These are phyloP conservation scores for Sminthurides aquaticus DNA, from an alignment of 2,888 invertebrate genomes.

Conservation along the genomic window DNA sequence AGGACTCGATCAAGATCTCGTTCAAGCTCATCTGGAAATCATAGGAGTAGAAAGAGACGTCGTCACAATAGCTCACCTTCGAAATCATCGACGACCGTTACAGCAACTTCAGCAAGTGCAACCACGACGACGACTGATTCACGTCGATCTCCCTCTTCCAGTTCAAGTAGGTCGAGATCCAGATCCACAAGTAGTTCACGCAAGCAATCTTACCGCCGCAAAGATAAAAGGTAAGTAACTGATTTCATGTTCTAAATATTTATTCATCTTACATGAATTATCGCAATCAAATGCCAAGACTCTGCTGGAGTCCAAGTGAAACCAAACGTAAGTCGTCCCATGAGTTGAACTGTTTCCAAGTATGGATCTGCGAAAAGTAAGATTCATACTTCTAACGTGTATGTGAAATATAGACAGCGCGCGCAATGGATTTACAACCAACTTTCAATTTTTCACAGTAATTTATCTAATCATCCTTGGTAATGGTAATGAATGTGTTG, in stretches of 20 bases:
- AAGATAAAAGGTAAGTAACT: not conserved
- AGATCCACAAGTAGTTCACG: constrained; percentile 19
- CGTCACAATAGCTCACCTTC: constrained; percentile 30
- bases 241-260: too few species aligned
- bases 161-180: constrained; percentile 14
- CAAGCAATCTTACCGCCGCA: not conserved
- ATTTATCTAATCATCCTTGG: too few species aligned
- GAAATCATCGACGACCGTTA: constrained; percentile 14
- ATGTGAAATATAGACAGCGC: not conserved
- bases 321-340: not conserved
- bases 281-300: too few species aligned
- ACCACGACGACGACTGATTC: constrained; percentile 12
- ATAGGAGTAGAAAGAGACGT: constrained; percentile 27
- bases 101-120: constrained; percentile 8
- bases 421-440: not conserved
- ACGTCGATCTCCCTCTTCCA: constrained; percentile 9
- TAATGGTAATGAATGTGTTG: too few species aligned
- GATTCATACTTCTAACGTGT: not conserved
- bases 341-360: not conserved
- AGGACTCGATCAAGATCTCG: constrained; percentile 29
- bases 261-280: too few species aligned
- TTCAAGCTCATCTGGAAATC: constrained; percentile 17
- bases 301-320: constrained; percentile 21
- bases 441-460: too few species aligned
- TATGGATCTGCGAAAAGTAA: not conserved